phyloP scores from a whole-genome alignment of 2,888 invertebrate genomes.

The Drepanosiphum platanoidis region DNA sequence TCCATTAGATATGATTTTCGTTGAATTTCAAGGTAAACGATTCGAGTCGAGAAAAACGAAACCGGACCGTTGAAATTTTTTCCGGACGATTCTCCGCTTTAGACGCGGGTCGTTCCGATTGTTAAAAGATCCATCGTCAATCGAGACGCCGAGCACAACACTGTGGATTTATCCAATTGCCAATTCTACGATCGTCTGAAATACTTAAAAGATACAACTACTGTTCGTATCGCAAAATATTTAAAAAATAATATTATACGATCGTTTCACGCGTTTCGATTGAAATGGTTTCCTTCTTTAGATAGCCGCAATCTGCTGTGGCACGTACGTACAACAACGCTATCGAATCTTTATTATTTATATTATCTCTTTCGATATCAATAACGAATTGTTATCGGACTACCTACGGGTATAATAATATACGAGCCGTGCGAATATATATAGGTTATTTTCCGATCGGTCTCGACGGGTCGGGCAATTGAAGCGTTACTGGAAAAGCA shows the following conservation, averaged over 20 bases:
- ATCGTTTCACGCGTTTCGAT: neutral
- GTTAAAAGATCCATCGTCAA: no score
- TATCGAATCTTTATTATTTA: neutral
- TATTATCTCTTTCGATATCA: neutral
- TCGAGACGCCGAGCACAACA: no score
- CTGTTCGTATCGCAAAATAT: neutral
- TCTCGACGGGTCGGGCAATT: neutral
- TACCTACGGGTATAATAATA: neutral
- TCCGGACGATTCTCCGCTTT: no score
- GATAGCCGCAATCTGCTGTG: neutral
- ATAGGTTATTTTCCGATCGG: conserved; percentile 30
- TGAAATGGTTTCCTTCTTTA: neutral
- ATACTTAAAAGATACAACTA: neutral
- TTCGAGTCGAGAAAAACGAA: no score
- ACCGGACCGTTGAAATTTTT: no score
- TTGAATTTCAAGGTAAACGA: no score
- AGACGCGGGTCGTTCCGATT: no score
- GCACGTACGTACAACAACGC: neutral
- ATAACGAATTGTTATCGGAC: neutral
- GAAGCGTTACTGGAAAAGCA: conserved; percentile 11
- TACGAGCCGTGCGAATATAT: neutral
- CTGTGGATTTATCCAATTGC: no score
- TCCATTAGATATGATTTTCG: no score
- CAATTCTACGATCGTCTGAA: neutral
- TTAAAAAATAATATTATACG: neutral